These are phyloP conservation scores for Chalcosyrphus nemorum DNA, from an alignment of 2,888 invertebrate genomes.

Conservation along the genomic window DNA sequence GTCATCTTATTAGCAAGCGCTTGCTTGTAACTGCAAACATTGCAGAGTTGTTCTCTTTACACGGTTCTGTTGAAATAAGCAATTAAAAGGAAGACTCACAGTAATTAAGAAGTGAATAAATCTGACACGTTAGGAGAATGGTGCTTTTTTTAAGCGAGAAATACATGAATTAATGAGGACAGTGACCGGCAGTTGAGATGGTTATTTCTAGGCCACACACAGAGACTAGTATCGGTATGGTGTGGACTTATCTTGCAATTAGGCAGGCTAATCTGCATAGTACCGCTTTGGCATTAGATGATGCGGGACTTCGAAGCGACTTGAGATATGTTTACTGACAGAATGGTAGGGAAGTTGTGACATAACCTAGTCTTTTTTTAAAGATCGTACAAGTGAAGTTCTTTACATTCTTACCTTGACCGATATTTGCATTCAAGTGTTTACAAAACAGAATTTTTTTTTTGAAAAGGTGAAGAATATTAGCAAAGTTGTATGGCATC, in stretches of 20 bases:
- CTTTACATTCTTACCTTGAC: no score
- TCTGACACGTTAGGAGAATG: constrained; percentile 17
- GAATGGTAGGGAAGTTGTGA: background rate
- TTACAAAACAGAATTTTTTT: no score
- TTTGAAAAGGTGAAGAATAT: no score
- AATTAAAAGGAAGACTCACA: constrained; percentile 24
- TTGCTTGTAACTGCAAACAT: no score
- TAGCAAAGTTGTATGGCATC: no score
- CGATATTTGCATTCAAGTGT: no score
- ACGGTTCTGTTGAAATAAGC: constrained; percentile 35
- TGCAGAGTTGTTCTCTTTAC: no score
- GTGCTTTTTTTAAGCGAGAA: background rate
- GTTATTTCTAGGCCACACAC: background rate
- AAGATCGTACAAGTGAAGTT: no score
- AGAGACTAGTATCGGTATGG: background rate
- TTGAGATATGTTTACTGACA: background rate
- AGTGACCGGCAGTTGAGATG: constrained; percentile 13
- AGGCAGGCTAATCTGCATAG: background rate
- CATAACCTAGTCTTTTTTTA: background rate
- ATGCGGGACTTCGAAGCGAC: background rate
- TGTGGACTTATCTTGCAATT: background rate
- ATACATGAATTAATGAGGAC: constrained; percentile 17
- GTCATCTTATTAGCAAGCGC: background rate
- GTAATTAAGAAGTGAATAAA: constrained; percentile 22
- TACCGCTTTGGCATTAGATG: background rate